Conservation (phyloP, 2,888 invertebrate genomes). For the Trissolcus brochymenae region DNA sequence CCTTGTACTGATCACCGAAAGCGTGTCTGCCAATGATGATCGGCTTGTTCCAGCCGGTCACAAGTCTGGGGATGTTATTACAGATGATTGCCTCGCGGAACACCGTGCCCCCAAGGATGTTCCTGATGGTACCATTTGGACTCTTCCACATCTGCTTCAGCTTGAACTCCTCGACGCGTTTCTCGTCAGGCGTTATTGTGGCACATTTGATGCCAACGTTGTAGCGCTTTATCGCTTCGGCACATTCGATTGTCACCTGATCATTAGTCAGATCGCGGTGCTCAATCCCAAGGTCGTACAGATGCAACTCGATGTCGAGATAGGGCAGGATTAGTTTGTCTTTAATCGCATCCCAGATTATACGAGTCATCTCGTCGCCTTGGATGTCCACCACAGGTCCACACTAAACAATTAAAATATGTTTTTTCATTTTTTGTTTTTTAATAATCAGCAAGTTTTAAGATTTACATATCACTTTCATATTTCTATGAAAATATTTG, state of each 20-base stretch:
- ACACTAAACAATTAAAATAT: constrained; percentile 75
- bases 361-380: constrained; percentile 97
- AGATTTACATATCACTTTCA: too few species aligned
- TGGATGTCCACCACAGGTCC: constrained; percentile 94
- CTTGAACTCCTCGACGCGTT: constrained; percentile 93
- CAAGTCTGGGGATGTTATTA: constrained; percentile 96
- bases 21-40: constrained; percentile 99
- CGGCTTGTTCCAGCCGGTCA: constrained; percentile 95
- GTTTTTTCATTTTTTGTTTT: neutral
- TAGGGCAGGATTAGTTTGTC: constrained; percentile 97
- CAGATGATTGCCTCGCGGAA: constrained; percentile 93
- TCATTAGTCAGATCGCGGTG: constrained; percentile 95
- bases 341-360: constrained; percentile 99
- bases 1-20: constrained; percentile 98
- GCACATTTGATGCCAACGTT: constrained; percentile 99
- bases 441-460: neutral
- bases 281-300: constrained; percentile 96
- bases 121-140: constrained; percentile 92
- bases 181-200: constrained; percentile 98
- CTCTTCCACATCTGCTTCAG: constrained; percentile 94
- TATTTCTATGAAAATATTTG: neutral
- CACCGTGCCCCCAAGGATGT: constrained; percentile 89
- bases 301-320: constrained; percentile 95
- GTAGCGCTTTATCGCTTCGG: constrained; percentile 96
- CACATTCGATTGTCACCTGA: constrained; percentile 97